Conservation (phyloP, 2,113 vertebrate genomes). For the Columba janthina region DNA sequence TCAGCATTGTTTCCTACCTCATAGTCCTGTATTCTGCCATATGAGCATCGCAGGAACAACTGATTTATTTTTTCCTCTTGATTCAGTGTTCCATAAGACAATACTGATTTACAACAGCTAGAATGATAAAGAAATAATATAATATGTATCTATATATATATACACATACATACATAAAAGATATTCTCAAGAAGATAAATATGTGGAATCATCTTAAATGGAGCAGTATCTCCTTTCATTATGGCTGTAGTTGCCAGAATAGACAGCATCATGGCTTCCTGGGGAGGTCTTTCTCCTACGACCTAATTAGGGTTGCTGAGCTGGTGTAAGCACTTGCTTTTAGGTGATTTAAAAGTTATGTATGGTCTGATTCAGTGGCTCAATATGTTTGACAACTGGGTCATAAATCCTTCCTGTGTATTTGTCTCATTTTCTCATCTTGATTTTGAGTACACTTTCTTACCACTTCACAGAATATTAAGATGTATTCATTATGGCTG, state of each 20-base stretch:
- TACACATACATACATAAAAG: neutral
- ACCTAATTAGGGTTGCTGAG: neutral
- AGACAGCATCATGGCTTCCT: neutral
- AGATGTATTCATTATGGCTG: neutral
- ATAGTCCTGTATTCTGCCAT: neutral
- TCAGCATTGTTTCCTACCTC: neutral
- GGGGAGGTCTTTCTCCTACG: neutral
- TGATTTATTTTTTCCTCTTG: neutral
- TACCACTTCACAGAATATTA: neutral
- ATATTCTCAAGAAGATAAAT: neutral
- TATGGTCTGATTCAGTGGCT: neutral
- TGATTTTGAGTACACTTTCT: neutral
- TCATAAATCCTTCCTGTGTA: neutral
- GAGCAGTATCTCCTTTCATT: neutral
- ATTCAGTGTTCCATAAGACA: neutral
- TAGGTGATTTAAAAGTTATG: neutral
- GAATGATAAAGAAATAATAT: neutral
- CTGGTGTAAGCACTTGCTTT: neutral
- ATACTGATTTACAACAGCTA: neutral
- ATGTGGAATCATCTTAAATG: neutral
- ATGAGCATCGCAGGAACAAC: neutral
- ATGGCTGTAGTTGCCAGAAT: neutral
- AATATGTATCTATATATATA: too few species aligned
- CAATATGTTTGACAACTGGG: neutral
- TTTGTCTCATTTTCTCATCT: constrained; percentile 12